Evolutionary conservation across 2,888 invertebrate genomes (phyloP), one percentile per base, ranked within the genome.

Genomic region (Argynnis bischoffii): DNA sequence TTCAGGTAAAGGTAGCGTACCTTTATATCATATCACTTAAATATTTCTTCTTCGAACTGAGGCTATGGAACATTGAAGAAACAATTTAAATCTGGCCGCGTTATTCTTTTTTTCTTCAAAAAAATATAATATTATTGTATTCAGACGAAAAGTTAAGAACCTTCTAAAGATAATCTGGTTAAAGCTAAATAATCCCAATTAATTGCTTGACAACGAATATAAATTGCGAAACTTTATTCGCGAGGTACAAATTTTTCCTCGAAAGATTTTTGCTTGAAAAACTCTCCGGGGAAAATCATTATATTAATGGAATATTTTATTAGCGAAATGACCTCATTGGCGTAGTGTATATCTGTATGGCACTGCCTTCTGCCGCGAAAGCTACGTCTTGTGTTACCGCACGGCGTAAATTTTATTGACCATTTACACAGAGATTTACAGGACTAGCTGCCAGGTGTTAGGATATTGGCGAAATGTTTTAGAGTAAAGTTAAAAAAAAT

Each of bases 1-100:
- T 61, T 60, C 55, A 65, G 15, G 51, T 55, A 60, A 55, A 59
- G 63, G 47, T 67, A 54, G 18, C 47, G 6, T 56, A 57, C 26
- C 53, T 61, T 51, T 53, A 50, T 53, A 61, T 16, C 51, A 53
- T 61, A 53, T 41, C 18, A 18, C 41, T 35, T 61, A 18, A 61
- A 35, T 51, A 41, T 53, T 26, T 48, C 48, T 59, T 59, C n/a
- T 59, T n/a, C 59, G n/a, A 59, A 47, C 47, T 13, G n/a, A n/a
- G 16, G 4, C 59, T 11, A 26, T 11, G 41, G 4, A 35, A 16
- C 5, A 4, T 16, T 41, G 0, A 55, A 15, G 11, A 6, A 55
- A 55, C 31, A 16, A 31, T 59, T 47, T n/a, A n/a, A 48, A 55
- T n/a, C n/a, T 26, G 47, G 47, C 18, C 1, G 1, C 26, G 6